Base-by-base conservation (phyloP, 2,888 invertebrate genomes). In the Reticulitermes lucifugus region DNA sequence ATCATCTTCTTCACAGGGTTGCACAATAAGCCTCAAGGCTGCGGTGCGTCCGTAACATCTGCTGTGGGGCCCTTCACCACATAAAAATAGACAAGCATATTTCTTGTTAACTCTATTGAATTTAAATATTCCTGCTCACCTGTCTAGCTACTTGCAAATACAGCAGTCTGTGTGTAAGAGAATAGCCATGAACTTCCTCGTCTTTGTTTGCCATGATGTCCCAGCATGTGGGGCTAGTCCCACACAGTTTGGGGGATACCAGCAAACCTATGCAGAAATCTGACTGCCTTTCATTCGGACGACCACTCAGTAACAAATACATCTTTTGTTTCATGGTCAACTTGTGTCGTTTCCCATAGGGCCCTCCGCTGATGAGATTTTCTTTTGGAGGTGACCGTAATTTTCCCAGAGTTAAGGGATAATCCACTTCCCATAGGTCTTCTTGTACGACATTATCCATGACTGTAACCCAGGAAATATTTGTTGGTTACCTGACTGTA, bases 81-180 rank as follows among this genome's bases (percentile, higher is more conserved):
- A 25, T 25, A 25, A 25, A 46, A 46, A 6, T 1, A 46, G 46
- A 4, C 35, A 35, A 3, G 35, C 35, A 35, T 35, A 35, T 4
- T 35, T 35, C 35, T 35, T 35, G 35, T 35, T 46, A 46, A 46
- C 46, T 46, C 12, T 46, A 46, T 12, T 46, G 9, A 9, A 46
- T 12, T 46, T 46, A 46, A 46, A 4, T 12, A 46, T 7, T 79
- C 29, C 21, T 41, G 6, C 65, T 65, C 59, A 81, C 81, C 81
- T 59, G 51, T 70, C 55, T 46, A n/a, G 70, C 81, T 3, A 70
- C 3, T 25, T 65, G 70, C 4, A 55, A 70, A 43, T 65, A 81
- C 10, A 81, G 46, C n/a, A 81, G 12, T 25, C 70, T 81, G 70
- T 81, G 81, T 12, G 81, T 81, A 43, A 81, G n/a, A 43, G 65